phyloP scores from a whole-genome alignment of 2,888 invertebrate species.

The Uloborus plumipes region DNA sequence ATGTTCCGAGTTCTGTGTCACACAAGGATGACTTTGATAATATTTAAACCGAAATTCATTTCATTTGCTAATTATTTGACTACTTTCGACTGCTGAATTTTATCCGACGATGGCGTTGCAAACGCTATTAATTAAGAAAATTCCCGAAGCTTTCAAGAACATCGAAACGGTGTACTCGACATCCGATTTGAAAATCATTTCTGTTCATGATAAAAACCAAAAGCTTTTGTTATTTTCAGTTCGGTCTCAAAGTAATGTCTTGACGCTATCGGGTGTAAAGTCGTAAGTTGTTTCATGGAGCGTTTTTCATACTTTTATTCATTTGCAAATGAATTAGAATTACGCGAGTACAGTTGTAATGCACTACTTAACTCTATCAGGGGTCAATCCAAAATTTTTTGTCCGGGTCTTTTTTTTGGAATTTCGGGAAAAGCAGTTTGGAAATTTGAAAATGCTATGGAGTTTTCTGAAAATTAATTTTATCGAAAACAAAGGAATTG shows the following conservation, averaged over 20 bases:
- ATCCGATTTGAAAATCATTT: slow-evolving; percentile 30
- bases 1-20: too few species aligned
- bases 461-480: too few species aligned
- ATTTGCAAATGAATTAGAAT: not conserved
- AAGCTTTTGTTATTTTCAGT: slow-evolving; percentile 17
- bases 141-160: slow-evolving; percentile 14
- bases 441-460: too few species aligned
- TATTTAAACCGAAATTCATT: not conserved
- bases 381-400: too few species aligned
- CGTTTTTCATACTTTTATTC: not conserved
- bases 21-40: too few species aligned
- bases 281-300: slow-evolving; percentile 11
- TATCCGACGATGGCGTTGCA: slow-evolving; percentile 9
- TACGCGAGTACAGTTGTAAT: too few species aligned
- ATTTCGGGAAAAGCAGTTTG: too few species aligned
- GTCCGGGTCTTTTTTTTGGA: too few species aligned
- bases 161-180: slow-evolving; percentile 23
- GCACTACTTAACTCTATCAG: too few species aligned
- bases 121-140: slow-evolving; percentile 29
- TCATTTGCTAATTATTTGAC: not conserved
- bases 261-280: slow-evolving; percentile 10
- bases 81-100: not conserved
- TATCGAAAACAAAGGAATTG: too few species aligned
- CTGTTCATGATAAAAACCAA: slow-evolving; percentile 15
- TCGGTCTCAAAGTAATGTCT: not conserved